phyloP scores from a whole-genome alignment of 2,888 invertebrate genomes.

The Eupsilia transversa region DNA sequence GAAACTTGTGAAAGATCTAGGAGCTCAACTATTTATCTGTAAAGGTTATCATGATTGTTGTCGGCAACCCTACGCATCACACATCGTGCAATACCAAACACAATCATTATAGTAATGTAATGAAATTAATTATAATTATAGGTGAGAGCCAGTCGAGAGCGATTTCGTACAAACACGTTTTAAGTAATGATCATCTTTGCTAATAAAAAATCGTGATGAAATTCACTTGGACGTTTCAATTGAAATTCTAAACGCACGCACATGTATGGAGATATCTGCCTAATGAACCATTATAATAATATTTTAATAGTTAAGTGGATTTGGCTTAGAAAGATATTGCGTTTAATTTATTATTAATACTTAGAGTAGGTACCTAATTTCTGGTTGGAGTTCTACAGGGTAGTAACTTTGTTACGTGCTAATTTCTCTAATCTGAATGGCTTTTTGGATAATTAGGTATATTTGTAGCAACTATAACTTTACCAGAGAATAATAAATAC shows the following conservation, averaged over 20 bases:
- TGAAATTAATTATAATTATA: constrained; percentile 84
- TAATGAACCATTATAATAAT: constrained; percentile 34
- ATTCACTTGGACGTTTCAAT: constrained; percentile 57
- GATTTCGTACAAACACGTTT: constrained; percentile 62
- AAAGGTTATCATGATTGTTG: background rate
- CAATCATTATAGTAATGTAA: constrained; percentile 79
- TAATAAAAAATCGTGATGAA: constrained; percentile 64
- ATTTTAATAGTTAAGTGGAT: constrained; percentile 14
- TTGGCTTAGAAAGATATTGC: background rate
- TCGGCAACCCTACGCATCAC: constrained; percentile 65
- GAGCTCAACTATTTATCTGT: background rate
- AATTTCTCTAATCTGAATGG: background rate
- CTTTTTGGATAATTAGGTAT: background rate
- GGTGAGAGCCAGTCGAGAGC: constrained; percentile 69
- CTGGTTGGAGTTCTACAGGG: constrained; percentile 16
- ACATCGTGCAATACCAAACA: constrained; percentile 77
- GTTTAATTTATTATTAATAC: background rate
- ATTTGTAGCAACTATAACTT: background rate
- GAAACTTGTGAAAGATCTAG: background rate
- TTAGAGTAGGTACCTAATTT: background rate
- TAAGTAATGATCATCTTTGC: constrained; percentile 57
- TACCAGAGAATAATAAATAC: background rate
- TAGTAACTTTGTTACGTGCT: background rate
- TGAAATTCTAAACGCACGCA: constrained; percentile 36
- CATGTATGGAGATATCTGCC: background rate